Conservation (phyloP, 2,113 vertebrate genomes). For the Rhabdomys dilectus region DNA sequence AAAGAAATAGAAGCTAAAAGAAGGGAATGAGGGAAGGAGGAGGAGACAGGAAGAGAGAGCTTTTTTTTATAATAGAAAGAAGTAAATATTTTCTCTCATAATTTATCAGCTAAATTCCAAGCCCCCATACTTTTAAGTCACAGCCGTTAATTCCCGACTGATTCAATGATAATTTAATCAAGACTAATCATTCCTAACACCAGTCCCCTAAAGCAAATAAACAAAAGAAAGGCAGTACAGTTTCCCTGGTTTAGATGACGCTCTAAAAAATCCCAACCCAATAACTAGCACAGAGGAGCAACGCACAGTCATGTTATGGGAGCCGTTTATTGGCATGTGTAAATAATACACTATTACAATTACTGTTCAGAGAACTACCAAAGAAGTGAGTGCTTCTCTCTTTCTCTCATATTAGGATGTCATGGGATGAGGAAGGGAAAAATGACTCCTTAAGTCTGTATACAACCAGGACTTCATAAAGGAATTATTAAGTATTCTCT, state of each 20-base stretch:
- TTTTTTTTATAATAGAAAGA: constrained; percentile 32
- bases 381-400: constrained; percentile 76
- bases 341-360: constrained; percentile 83
- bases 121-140: constrained; percentile 83
- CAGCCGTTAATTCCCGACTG: constrained; percentile 84
- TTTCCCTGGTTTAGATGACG: constrained; percentile 61
- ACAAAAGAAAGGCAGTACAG: constrained; percentile 31
- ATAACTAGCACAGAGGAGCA: constrained; percentile 83
- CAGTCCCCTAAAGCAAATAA: constrained; percentile 75
- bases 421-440: constrained; percentile 73
- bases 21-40: too few species aligned
- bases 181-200: constrained; percentile 73
- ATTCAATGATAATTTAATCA: constrained; percentile 86
- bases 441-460: constrained; percentile 47
- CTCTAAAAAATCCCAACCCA: constrained; percentile 84
- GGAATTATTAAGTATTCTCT: not conserved
- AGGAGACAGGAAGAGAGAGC: not conserved
- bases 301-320: constrained; percentile 84
- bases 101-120: constrained; percentile 82
- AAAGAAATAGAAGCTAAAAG: not conserved
- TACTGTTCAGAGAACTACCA: constrained; percentile 81
- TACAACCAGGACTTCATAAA: constrained; percentile 68
- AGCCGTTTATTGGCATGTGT: constrained; percentile 79
- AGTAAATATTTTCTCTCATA: constrained; percentile 72
- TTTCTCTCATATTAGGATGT: constrained; percentile 78